Conservation (phyloP, 2,113 vertebrate species). For the Bagarius yarrelli region DNA sequence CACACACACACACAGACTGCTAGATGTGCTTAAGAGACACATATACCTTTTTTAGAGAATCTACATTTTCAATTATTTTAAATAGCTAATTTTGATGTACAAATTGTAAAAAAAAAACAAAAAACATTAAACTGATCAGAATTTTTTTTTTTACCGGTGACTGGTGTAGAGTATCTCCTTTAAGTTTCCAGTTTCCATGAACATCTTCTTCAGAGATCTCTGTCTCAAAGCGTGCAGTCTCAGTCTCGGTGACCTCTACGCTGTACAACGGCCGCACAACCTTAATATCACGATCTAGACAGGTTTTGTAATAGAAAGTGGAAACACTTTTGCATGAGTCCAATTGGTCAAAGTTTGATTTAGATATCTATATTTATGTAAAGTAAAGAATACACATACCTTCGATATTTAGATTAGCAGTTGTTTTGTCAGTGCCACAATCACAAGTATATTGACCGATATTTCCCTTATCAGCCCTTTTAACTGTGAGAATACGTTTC, state of each 20-base stretch:
- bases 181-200: conserved; percentile 90
- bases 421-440: conserved; percentile 91
- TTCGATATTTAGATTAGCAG: conserved; percentile 88
- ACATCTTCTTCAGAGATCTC: conserved; percentile 93
- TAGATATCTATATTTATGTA: background rate
- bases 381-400: conserved; percentile 68
- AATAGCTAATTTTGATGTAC: background rate
- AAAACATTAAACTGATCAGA: conserved; percentile 17
- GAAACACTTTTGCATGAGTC: background rate
- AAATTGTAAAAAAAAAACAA: background rate
- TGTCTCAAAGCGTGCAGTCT: conserved; percentile 90
- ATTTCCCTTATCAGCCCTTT: conserved; percentile 80
- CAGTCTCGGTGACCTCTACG: conserved; percentile 93
- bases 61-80: background rate
- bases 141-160: conserved; percentile 90
- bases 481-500: conserved; percentile 84
- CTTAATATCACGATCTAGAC: conserved; percentile 92
- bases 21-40: no score
- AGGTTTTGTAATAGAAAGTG: conserved; percentile 1
- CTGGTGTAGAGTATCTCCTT: conserved; percentile 83
- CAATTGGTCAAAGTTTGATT: background rate
- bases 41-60: no score
- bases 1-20: no score
- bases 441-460: conserved; percentile 88
- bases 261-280: conserved; percentile 87